Evolutionary conservation across 2,797 vertebrate genomes (phyloP), one percentile per base, ranked within the genome.

Genomic region (Mus caroli): DNA sequence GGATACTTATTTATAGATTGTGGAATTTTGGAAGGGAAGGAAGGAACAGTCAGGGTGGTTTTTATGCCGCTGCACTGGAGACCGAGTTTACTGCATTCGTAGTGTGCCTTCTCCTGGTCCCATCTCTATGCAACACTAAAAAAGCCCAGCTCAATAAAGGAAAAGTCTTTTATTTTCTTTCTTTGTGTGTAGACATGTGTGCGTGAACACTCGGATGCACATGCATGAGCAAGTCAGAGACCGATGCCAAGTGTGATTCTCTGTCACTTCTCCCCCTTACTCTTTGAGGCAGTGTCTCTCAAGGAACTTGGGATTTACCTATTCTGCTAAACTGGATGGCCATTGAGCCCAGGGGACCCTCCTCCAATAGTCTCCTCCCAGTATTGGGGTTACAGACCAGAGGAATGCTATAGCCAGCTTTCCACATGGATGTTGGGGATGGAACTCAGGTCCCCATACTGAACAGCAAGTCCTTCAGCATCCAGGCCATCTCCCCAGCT

Each of bases 1-100:
- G 87, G 96, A 92, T 85, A 92, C 96, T 98, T 98, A 97, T 58
- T 52, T 98, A 84, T 97, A 97, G 93, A 50, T 84, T 31, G 89
- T 90, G 93, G 92, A 91, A 93, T 94, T 91, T 88, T 24, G 50
- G 69, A 24, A 40, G 71, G 79, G 75, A 75, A 69, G 96, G 88
- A 64, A 93, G 91, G 92, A 96, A 84, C 40, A 60, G 84, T 88
- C 90, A 0, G 77, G 71, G 69, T 92, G 77, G 92, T 91, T 97
- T 97, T 95, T 92, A 91, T 89, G 83, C 37, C 43, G 12, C 28
- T 37, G 80, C 87, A 94, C 60, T 88, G 84, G 92, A 96, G 89
- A 88, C 15, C 37, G 84, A 89, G 96, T 95, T 96, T 76, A 82
- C 46, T 89, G 88, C 95, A 46, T 94, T 50, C 73, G 28, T 54